Percentiles rank a stretch among this genome's conserved stretches.
These are phyloP conservation scores for Tachuris rubrigastra DNA, from an alignment of 2,113 vertebrate genomes.

Conservation along the genomic window DNA sequence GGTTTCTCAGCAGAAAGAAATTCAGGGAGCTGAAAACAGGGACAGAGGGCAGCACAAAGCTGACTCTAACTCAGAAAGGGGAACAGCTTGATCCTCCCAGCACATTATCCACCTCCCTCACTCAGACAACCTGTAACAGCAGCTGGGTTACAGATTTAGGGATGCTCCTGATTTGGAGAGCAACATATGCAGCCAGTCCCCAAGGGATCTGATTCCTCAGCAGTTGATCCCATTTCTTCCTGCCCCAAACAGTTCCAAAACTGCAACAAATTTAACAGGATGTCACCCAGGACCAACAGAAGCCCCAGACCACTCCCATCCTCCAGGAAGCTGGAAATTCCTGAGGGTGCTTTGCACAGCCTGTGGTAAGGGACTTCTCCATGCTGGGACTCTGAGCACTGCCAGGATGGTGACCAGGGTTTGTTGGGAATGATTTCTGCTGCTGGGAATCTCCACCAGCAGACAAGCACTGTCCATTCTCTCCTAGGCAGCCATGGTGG, in stretches of 20 bases:
- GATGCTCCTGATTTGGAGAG: background rate
- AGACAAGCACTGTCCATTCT: background rate
- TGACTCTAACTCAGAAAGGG: background rate
- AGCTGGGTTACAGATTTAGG: background rate
- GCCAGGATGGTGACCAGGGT: background rate
- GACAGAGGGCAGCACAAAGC: background rate
- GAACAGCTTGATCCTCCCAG: background rate
- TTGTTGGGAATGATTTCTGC: background rate
- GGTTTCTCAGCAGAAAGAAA: background rate
- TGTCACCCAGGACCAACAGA: background rate
- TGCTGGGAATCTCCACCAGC: background rate
- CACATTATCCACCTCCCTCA: background rate
- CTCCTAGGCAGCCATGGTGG: background rate
- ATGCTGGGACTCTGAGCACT: background rate
- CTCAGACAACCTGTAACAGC: background rate
- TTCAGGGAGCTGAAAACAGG: background rate
- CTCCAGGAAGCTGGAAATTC: background rate
- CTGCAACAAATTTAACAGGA: background rate
- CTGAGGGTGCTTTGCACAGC: background rate
- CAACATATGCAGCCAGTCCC: background rate
- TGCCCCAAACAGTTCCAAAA: background rate
- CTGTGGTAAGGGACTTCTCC: fast-evolving
- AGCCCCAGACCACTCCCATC: background rate
- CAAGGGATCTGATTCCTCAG: background rate
- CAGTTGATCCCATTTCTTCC: background rate